phyloP scores from a whole-genome alignment of 2,888 invertebrate species.

The Ecdyonurus torrentis region DNA sequence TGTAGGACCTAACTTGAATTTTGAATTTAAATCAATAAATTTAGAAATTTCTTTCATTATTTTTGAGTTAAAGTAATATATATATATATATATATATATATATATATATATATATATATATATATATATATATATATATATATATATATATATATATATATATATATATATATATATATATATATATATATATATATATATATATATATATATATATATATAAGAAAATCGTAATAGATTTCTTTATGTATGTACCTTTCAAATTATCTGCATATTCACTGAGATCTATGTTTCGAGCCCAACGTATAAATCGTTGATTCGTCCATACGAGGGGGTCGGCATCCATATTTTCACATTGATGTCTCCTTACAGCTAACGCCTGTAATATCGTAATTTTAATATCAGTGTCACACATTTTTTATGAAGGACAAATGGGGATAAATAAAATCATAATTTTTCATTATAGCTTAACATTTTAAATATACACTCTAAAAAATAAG shows the following conservation, averaged over 20 bases:
- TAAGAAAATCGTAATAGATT: neutral
- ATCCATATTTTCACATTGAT: slow-evolving; percentile 75
- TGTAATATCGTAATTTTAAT: slow-evolving; percentile 27
- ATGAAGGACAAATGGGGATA: neutral
- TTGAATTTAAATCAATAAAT: no score
- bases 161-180: no score
- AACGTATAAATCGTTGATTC: slow-evolving; percentile 82
- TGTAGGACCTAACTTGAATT: no score
- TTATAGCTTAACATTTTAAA: neutral
- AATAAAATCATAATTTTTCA: neutral
- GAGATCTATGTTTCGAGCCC: slow-evolving; percentile 86
- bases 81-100: no score
- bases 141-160: no score
- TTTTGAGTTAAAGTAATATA: no score
- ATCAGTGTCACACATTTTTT: neutral
- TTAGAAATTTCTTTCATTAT: no score
- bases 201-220: neutral
- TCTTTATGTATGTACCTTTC: slow-evolving; percentile 43
- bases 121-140: no score
- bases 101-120: no score
- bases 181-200: neutral
- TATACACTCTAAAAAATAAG: no score
- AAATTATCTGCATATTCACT: slow-evolving; percentile 86
- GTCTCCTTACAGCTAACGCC: slow-evolving; percentile 72
- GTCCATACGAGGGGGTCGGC: slow-evolving; percentile 93